phyloP scores from a whole-genome alignment of 2,797 vertebrate species.

The Odontamblyopus lacepedii region DNA sequence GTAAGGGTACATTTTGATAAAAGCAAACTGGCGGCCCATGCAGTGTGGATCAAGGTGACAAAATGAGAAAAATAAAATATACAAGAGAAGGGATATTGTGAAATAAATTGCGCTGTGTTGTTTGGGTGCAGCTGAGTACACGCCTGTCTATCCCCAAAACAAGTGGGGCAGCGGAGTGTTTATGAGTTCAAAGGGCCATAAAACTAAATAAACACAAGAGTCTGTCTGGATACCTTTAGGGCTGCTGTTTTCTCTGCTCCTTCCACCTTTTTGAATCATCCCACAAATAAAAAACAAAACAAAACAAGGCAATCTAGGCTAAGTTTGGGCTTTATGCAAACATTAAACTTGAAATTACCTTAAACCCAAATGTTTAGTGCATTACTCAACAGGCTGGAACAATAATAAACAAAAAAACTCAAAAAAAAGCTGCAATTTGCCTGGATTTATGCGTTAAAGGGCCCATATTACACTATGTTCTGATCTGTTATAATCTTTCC shows the following conservation, averaged over 20 bases:
- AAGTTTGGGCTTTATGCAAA: constrained; percentile 19
- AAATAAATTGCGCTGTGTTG: constrained; percentile 22
- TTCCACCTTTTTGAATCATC: constrained; percentile 25
- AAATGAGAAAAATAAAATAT: constrained; percentile 19
- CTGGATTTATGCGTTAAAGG: too few species aligned
- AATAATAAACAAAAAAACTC: too few species aligned
- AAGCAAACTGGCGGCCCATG: not conserved
- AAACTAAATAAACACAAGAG: constrained; percentile 63
- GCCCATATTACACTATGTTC: too few species aligned
- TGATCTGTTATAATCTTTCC: too few species aligned
- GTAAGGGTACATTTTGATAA: too few species aligned
- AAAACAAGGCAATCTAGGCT: constrained; percentile 4
- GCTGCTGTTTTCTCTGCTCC: constrained; percentile 42
- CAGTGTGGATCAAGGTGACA: not conserved
- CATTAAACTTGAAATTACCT: constrained; percentile 14
- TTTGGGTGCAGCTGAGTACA: constrained; percentile 57
- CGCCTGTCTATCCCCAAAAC: constrained; percentile 52
- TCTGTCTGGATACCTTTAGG: constrained; percentile 59
- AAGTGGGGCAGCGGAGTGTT: constrained; percentile 57
- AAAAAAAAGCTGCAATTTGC: too few species aligned
- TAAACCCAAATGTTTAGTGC: not conserved
- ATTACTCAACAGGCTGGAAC: not conserved
- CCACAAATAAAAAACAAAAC: constrained; percentile 15
- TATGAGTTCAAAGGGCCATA: constrained; percentile 67
- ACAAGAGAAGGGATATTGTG: constrained; percentile 5